A percentile compares a stretch with the other conserved stretches of the same genome.
These are phyloP conservation scores for Ostrea edulis DNA, from an alignment of 1,140 invertebrate species.

Conservation along the genomic window DNA sequence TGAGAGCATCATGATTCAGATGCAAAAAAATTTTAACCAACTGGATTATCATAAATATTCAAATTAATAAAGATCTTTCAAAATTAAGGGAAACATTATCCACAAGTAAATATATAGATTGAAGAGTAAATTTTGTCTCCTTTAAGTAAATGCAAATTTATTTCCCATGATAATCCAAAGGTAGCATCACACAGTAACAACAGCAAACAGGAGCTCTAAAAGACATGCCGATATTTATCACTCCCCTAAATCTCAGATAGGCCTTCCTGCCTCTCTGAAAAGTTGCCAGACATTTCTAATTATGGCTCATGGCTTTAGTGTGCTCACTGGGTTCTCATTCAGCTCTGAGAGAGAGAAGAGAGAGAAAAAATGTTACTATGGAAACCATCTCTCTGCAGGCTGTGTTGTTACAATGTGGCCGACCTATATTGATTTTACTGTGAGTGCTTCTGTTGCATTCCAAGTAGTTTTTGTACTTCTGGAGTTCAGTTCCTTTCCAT, in stretches of 20 bases:
- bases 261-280: background rate
- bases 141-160: conserved; percentile 1
- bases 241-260: conserved; percentile 26
- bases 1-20: too few species aligned
- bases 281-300: conserved; percentile 25
- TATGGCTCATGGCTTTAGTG: conserved; percentile 17
- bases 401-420: conserved; percentile 7
- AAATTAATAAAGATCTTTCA: too few species aligned
- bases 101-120: too few species aligned
- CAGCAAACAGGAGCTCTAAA: background rate
- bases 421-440: conserved; percentile 31
- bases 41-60: too few species aligned
- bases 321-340: conserved; percentile 21
- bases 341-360: conserved; percentile 8
- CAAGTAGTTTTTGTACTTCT: conserved; percentile 25
- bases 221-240: conserved; percentile 7
- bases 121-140: background rate
- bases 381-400: conserved; percentile 33
- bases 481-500: background rate
- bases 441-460: conserved; percentile 30
- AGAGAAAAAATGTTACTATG: conserved; percentile 17
- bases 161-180: conserved; percentile 21
- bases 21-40: too few species aligned
- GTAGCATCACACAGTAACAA: conserved; percentile 4
- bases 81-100: too few species aligned